Evolutionary conservation across 2,113 vertebrate genomes (phyloP).

Genomic region (Tretioscincus oriximinensis): DNA sequence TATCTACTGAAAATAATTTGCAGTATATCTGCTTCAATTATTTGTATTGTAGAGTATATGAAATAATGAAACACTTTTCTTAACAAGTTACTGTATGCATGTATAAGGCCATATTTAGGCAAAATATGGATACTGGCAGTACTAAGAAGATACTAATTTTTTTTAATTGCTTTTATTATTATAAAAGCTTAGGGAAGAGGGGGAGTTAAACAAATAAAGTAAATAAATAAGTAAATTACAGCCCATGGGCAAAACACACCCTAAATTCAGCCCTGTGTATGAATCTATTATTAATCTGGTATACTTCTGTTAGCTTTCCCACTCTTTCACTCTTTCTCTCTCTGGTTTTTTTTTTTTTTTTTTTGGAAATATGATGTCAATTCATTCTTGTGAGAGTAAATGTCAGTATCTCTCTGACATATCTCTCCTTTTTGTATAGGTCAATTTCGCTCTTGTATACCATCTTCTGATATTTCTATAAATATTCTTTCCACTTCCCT

Average conservation of each 20-base stretch:
- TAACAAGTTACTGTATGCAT: background rate
- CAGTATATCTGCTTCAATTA: background rate
- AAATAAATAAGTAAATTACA: too few species aligned
- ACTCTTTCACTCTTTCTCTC: too few species aligned
- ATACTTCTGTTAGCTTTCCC: conserved; percentile 1
- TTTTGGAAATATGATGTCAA: background rate
- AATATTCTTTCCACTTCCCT: background rate
- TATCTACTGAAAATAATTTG: background rate
- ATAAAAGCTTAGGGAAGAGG: too few species aligned
- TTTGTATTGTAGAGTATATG: background rate
- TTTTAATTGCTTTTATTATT: too few species aligned
- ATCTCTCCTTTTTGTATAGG: conserved; percentile 8
- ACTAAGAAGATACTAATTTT: too few species aligned
- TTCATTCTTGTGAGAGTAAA: conserved; percentile 7
- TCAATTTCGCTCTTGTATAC: conserved; percentile 3
- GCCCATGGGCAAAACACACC: too few species aligned
- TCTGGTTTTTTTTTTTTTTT: background rate
- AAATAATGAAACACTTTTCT: background rate
- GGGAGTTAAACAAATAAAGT: too few species aligned
- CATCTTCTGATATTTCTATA: conserved; percentile 28
- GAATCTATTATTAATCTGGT: conserved; percentile 6
- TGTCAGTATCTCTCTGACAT: background rate
- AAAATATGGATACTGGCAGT: too few species aligned
- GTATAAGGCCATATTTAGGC: too few species aligned
- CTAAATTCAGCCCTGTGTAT: background rate